Evolutionary conservation across 2,888 invertebrate species (phyloP).

Genomic region (Ctena decussata): DNA sequence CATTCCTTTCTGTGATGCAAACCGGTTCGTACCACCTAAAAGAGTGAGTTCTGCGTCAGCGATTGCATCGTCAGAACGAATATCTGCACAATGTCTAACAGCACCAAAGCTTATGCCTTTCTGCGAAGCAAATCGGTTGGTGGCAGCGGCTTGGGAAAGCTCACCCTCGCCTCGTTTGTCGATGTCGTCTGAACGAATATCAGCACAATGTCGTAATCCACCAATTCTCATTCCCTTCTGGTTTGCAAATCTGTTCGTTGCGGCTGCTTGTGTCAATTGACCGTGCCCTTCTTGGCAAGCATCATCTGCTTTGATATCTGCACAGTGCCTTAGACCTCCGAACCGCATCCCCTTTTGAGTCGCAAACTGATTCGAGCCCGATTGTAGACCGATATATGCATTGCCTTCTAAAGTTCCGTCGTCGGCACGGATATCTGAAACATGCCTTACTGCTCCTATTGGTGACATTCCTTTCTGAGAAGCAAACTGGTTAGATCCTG

Average conservation of each 20-base stretch:
- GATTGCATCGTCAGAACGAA: constrained; percentile 49
- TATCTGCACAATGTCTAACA: constrained; percentile 52
- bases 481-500: constrained; percentile 84
- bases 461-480: constrained; percentile 84
- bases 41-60: constrained; percentile 80
- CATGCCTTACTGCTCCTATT: constrained; percentile 84
- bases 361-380: constrained; percentile 84
- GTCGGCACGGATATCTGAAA: constrained; percentile 83
- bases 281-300: constrained; percentile 78
- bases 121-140: constrained; percentile 85
- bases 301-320: constrained; percentile 84
- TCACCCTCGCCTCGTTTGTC: constrained; percentile 77
- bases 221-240: constrained; percentile 84
- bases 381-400: constrained; percentile 79
- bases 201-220: constrained; percentile 82
- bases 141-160: constrained; percentile 84
- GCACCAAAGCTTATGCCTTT: constrained; percentile 76
- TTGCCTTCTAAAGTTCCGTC: constrained; percentile 76
- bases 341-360: constrained; percentile 85
- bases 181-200: constrained; percentile 82
- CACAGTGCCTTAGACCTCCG: constrained; percentile 82
- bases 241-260: constrained; percentile 83
- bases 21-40: constrained; percentile 85
- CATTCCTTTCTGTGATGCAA: constrained; percentile 85
- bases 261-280: constrained; percentile 82